Conservation (phyloP, 2,113 vertebrate genomes). For the Scomber japonicus region DNA sequence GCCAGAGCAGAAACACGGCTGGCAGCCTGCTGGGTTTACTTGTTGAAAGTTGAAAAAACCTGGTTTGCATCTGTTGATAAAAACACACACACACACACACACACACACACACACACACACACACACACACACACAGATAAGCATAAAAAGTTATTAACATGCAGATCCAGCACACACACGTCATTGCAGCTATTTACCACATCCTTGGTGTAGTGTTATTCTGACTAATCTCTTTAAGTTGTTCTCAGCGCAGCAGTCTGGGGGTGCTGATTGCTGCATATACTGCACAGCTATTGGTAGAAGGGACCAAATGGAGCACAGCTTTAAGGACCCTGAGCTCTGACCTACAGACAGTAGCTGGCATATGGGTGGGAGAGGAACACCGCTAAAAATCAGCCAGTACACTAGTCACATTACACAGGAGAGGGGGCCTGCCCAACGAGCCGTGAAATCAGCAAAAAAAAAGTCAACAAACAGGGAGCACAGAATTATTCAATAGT, state of each 20-base stretch:
- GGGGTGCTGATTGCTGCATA: slow-evolving; percentile 1
- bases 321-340: slow-evolving; percentile 34
- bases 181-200: slow-evolving; percentile 35
- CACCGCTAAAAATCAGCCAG: slow-evolving; percentile 51
- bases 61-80: slow-evolving; percentile 88
- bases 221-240: slow-evolving; percentile 38
- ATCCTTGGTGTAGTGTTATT: slow-evolving; percentile 21
- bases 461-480: slow-evolving; percentile 67
- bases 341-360: slow-evolving; percentile 55
- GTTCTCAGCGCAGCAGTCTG: neutral
- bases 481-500: slow-evolving; percentile 61
- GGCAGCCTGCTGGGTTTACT: slow-evolving; percentile 87
- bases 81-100: slow-evolving; percentile 47
- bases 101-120: neutral
- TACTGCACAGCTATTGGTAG: neutral
- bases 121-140: neutral
- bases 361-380: slow-evolving; percentile 51
- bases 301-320: slow-evolving; percentile 24
- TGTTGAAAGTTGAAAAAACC: slow-evolving; percentile 91
- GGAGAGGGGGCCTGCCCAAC: slow-evolving; percentile 62
- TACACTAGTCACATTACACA: slow-evolving; percentile 68
- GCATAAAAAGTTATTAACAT: slow-evolving; percentile 48
- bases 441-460: slow-evolving; percentile 67
- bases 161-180: slow-evolving; percentile 8
- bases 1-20: slow-evolving; percentile 92